Conservation (phyloP, 2,797 vertebrate species). For the Hydrophis major region DNA sequence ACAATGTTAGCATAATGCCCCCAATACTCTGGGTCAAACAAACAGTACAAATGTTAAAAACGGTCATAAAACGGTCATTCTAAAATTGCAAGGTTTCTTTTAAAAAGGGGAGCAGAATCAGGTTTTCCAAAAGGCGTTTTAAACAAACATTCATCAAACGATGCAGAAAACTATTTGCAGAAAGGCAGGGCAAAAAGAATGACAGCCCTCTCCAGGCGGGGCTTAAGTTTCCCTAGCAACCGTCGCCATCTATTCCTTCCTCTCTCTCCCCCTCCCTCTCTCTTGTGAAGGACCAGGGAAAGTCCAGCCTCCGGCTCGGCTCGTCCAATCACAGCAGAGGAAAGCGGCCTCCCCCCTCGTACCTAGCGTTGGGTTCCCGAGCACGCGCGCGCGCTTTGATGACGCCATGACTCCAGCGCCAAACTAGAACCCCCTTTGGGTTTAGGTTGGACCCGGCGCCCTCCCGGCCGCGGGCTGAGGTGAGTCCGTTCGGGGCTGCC, state of each 20-base stretch:
- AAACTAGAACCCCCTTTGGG: not conserved
- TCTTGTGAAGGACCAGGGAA: not conserved
- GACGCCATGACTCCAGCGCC: conserved; percentile 8
- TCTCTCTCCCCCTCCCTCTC: not conserved
- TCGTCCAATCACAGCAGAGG: not conserved
- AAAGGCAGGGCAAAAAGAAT: not conserved
- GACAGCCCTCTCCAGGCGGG: not conserved
- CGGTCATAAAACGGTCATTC: not conserved
- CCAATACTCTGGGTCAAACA: no score
- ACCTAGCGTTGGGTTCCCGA: not conserved
- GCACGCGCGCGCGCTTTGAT: conserved; percentile 15
- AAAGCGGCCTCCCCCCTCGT: not conserved
- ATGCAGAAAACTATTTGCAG: not conserved
- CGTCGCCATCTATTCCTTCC: not conserved
- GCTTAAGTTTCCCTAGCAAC: not conserved
- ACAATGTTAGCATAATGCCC: no score
- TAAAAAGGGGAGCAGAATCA: not conserved
- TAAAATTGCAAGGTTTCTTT: not conserved
- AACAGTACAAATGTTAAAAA: not conserved
- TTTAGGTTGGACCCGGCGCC: conserved; percentile 17
- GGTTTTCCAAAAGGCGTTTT: not conserved
- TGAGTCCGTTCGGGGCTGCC: not conserved
- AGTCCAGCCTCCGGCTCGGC: not conserved
- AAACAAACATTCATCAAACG: not conserved
- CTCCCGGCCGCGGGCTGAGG: not conserved